Evolutionary conservation across 2,888 invertebrate species (phyloP).

Genomic region (Kuschelorhynchus macadamiae): DNA sequence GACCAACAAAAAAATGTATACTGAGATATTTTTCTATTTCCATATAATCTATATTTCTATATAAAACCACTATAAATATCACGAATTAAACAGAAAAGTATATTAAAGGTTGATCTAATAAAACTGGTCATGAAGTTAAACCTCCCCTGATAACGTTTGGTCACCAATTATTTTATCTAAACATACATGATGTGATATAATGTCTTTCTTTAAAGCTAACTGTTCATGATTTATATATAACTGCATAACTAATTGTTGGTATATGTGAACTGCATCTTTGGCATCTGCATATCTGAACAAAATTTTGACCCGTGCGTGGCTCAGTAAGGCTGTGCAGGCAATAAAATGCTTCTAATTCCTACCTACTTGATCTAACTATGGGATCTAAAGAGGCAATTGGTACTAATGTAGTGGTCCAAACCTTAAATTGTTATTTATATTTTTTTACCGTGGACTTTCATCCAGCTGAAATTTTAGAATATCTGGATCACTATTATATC

Average conservation of each 20-base stretch:
- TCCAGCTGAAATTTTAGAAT: constrained; percentile 18
- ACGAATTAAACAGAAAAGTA: too few relatives aligned
- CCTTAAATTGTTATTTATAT: constrained; percentile 37
- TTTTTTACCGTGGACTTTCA: constrained; percentile 10
- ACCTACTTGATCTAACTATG: constrained; percentile 55
- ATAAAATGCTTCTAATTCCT: constrained; percentile 62
- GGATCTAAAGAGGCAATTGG: constrained; percentile 53
- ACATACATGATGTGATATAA: constrained; percentile 45
- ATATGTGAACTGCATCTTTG: neutral
- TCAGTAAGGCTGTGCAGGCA: constrained; percentile 69
- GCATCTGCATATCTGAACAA: constrained; percentile 41
- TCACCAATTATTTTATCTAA: too few relatives aligned
- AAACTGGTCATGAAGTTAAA: too few relatives aligned
- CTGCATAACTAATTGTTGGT: neutral
- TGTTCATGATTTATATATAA: neutral
- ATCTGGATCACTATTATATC: constrained; percentile 55
- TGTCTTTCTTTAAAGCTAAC: too few relatives aligned
- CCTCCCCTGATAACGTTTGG: too few relatives aligned
- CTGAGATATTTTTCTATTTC: too few relatives aligned
- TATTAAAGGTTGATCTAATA: too few relatives aligned
- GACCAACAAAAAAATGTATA: too few relatives aligned
- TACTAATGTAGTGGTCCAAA: constrained; percentile 59
- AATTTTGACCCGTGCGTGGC: constrained; percentile 67
- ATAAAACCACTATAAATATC: too few relatives aligned
- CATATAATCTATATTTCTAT: too few relatives aligned